These are phyloP conservation scores for Apotomis turbidana DNA, from an alignment of 2,888 invertebrate genomes.

Conservation along the genomic window DNA sequence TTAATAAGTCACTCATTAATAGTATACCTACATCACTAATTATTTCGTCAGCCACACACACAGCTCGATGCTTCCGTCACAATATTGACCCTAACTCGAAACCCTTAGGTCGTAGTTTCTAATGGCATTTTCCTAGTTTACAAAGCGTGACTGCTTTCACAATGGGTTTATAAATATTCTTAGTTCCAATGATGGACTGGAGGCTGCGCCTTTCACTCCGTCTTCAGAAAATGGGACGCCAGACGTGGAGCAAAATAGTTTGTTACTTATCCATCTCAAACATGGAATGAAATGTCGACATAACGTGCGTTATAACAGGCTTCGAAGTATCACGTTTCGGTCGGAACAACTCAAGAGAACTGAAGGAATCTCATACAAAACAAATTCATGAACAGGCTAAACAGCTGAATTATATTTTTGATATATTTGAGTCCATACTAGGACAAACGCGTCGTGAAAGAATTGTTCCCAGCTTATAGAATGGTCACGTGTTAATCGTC, in stretches of 20 bases:
- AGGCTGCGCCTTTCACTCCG: constrained; percentile 17
- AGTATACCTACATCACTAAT: constrained; percentile 14
- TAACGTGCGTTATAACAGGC: no score
- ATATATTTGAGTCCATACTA: no score
- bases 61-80: neutral
- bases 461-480: neutral
- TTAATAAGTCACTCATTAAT: constrained; percentile 11
- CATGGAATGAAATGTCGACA: no score
- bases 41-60: constrained; percentile 2
- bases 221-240: neutral
- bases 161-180: constrained; percentile 20
- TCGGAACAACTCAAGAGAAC: no score
- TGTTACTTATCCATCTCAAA: no score
- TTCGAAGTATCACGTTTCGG: no score
- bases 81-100: neutral
- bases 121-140: neutral
- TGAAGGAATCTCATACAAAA: no score
- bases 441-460: no score
- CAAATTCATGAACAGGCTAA: no score
- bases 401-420: no score
- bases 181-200: neutral
- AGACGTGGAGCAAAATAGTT: no score
- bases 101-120: constrained; percentile 3
- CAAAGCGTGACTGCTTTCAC: constrained; percentile 30
- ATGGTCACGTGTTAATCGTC: constrained; percentile 9